Evolutionary conservation across 2,888 invertebrate species (phyloP).

Genomic region (Xestia rhomboidea): DNA sequence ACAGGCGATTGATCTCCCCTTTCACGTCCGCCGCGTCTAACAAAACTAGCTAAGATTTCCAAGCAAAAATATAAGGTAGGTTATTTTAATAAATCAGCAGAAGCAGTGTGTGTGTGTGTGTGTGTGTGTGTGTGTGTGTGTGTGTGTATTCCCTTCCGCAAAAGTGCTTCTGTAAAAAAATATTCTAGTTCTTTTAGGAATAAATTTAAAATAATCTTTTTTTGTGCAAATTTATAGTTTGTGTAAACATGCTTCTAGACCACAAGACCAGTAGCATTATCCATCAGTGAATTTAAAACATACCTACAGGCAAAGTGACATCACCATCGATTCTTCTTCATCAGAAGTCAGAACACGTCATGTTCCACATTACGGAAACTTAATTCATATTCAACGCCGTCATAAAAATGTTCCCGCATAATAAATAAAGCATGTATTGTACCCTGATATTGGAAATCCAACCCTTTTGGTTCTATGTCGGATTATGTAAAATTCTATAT

Average conservation of each 20-base stretch:
- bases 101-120: neutral
- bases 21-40: neutral
- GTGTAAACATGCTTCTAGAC: neutral
- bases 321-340: slow-evolving; percentile 24
- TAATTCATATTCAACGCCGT: slow-evolving; percentile 56
- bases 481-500: slow-evolving; percentile 35
- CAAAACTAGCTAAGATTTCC: neutral
- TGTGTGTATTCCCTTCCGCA: no score
- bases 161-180: neutral
- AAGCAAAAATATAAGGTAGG: neutral
- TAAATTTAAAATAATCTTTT: neutral
- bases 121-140: neutral
- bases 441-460: slow-evolving; percentile 48
- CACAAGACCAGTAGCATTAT: neutral
- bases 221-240: neutral
- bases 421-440: slow-evolving; percentile 38
- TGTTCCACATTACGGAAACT: slow-evolving; percentile 34
- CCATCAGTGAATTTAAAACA: neutral
- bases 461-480: slow-evolving; percentile 35
- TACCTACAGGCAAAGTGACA: slow-evolving; percentile 13
- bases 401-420: slow-evolving; percentile 44
- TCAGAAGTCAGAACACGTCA: slow-evolving; percentile 48
- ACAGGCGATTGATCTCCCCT: slow-evolving; percentile 3
- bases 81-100: neutral
- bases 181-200: neutral